These are phyloP conservation scores for Corvus moneduloides DNA, from an alignment of 2,113 vertebrate genomes.

Conservation along the genomic window DNA sequence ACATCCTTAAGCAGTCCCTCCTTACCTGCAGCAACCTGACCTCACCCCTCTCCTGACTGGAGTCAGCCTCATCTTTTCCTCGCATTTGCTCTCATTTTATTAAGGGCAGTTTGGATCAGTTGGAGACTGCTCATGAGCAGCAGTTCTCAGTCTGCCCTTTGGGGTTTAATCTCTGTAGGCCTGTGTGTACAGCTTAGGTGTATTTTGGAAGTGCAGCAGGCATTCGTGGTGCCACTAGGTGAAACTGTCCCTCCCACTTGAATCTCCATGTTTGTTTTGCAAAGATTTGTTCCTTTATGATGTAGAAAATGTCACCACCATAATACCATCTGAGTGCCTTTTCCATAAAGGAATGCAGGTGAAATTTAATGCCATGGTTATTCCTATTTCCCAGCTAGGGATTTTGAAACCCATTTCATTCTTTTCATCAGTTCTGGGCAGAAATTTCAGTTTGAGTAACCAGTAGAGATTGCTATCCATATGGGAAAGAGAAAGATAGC, in stretches of 20 bases:
- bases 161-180: background rate
- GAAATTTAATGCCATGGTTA: background rate
- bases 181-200: background rate
- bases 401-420: background rate
- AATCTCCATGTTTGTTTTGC: background rate
- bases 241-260: background rate
- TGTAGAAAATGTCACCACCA: background rate
- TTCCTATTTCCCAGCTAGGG: background rate
- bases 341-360: background rate
- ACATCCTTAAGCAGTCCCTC: background rate
- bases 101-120: background rate
- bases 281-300: background rate
- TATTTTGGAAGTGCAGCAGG: background rate
- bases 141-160: background rate
- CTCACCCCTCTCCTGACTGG: background rate
- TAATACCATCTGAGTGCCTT: background rate
- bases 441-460: background rate
- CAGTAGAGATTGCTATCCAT: background rate
- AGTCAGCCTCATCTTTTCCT: background rate
- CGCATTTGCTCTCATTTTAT: accelerated
- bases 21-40: background rate
- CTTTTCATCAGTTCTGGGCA: background rate
- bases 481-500: background rate
- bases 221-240: background rate
- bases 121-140: background rate